These are phyloP conservation scores for Sapajus apella DNA, from an alignment of 2,113 vertebrate genomes.

Conservation along the genomic window DNA sequence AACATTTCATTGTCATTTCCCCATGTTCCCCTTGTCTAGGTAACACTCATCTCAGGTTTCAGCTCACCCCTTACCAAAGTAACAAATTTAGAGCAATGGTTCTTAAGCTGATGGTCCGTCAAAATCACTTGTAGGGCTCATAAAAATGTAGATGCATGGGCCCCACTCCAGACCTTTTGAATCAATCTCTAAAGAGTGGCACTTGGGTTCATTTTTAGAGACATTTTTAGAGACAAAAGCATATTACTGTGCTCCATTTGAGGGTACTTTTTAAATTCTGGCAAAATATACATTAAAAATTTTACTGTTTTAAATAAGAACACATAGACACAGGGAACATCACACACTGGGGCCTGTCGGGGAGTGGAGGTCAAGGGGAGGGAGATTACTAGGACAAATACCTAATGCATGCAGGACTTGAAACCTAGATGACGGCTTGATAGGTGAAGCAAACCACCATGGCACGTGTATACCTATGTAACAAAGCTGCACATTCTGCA, in stretches of 20 bases:
- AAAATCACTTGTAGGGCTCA: background rate
- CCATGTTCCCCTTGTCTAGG: background rate
- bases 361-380: no score
- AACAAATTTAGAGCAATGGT: background rate
- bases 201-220: background rate
- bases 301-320: background rate
- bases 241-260: background rate
- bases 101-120: background rate
- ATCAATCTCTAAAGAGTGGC: background rate
- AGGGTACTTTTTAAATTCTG: background rate
- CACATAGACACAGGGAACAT: no score
- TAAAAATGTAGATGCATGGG: constrained; percentile 8
- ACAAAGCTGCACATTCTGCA: no score
- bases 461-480: no score
- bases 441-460: no score
- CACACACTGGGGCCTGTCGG: no score
- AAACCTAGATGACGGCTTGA: no score
- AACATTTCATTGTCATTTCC: background rate
- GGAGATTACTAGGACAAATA: no score
- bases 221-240: constrained; percentile 12
- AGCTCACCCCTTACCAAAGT: background rate
- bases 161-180: background rate
- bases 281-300: background rate
- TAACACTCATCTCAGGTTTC: background rate
- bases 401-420: no score